Conservation (phyloP, 2,797 vertebrate species). For the Iguana delicatissima region DNA sequence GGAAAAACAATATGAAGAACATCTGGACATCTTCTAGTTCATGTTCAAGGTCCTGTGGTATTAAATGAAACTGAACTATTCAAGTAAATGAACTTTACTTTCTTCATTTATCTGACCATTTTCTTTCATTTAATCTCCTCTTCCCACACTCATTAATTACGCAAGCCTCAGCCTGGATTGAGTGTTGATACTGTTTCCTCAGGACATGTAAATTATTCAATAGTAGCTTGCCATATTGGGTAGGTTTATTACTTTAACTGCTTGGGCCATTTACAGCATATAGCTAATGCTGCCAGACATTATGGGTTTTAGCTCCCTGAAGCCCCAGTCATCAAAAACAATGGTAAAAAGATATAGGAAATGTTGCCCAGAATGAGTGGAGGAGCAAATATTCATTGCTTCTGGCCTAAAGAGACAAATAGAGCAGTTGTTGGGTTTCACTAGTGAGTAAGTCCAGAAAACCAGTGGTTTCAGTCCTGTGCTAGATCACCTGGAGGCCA, state of each 20-base stretch:
- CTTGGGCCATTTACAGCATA: conserved; percentile 13
- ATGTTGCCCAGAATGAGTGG: background rate
- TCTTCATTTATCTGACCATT: background rate
- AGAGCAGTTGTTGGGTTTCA: too few relatives aligned
- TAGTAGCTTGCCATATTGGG: background rate
- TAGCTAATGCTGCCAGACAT: conserved; percentile 11
- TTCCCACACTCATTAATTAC: background rate
- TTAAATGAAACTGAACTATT: background rate
- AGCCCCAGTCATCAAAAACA: background rate
- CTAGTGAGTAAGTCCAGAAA: too few relatives aligned
- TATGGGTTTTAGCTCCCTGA: background rate
- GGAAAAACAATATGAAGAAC: too few relatives aligned
- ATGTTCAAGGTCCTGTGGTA: background rate
- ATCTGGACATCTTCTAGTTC: background rate
- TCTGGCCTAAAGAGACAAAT: conserved; percentile 21
- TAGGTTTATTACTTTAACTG: background rate
- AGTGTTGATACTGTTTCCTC: background rate
- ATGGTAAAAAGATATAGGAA: background rate
- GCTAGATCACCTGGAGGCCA: too few relatives aligned
- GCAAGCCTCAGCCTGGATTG: background rate
- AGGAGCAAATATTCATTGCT: background rate
- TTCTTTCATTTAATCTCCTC: background rate
- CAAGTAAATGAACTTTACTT: background rate
- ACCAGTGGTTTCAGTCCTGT: too few relatives aligned
- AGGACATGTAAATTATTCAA: background rate